Evolutionary conservation across 2,797 vertebrate species (phyloP).

Genomic region (Scarus forsteni): DNA sequence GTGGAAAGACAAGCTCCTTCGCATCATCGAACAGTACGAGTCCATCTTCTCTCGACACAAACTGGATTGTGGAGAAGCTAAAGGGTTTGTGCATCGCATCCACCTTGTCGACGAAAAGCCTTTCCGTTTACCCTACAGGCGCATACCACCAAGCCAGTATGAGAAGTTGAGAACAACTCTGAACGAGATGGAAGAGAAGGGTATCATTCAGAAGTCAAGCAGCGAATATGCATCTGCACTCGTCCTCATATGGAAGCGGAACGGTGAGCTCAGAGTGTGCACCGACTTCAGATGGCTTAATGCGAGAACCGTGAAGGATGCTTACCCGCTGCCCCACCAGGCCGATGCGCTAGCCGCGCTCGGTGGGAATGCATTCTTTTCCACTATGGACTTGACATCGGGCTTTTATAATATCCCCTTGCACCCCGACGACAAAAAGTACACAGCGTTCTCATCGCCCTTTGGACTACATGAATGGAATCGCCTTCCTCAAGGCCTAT

Average conservation of each 20-base stretch:
- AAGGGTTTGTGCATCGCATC: not conserved
- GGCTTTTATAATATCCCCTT: no score
- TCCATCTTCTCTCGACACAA: not conserved
- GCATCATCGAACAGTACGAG: not conserved
- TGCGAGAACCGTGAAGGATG: no score
- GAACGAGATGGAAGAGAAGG: not conserved
- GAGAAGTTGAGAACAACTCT: not conserved
- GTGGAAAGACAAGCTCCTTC: not conserved
- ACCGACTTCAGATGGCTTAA: no score
- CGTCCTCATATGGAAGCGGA: no score
- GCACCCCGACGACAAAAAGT: no score
- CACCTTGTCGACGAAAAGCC: not conserved
- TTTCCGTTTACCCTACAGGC: not conserved
- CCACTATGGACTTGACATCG: no score
- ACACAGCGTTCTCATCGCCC: no score
- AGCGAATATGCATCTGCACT: not conserved
- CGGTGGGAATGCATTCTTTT: no score
- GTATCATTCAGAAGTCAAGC: not conserved
- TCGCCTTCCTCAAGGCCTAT: conserved; percentile 20
- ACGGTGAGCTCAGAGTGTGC: no score
- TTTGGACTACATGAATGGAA: no score
- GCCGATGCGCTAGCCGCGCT: no score
- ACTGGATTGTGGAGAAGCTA: not conserved
- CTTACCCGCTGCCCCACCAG: no score
- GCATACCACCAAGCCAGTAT: not conserved